Evolutionary conservation across 2,113 vertebrate species (phyloP).

Genomic region (Tetrax tetrax): DNA sequence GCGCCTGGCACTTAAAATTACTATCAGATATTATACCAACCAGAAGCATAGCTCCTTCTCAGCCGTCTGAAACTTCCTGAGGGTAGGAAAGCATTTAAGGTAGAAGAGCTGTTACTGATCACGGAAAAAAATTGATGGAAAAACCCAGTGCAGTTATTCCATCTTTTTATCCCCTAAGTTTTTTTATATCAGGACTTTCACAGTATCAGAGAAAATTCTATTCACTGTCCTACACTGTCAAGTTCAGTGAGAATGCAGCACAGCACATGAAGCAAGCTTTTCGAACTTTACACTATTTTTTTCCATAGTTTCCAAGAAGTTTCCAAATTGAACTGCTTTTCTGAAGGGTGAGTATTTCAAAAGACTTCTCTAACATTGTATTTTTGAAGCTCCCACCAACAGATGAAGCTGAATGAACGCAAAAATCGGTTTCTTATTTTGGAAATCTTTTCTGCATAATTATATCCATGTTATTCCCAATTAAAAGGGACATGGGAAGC

Average conservation of each 20-base stretch:
- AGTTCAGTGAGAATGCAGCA: background rate
- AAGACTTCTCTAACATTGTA: background rate
- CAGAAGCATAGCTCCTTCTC: background rate
- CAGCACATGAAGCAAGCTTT: background rate
- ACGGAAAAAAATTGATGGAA: background rate
- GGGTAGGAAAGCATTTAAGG: background rate
- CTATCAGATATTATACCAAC: background rate
- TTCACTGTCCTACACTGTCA: background rate
- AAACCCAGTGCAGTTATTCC: background rate
- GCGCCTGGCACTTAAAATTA: background rate
- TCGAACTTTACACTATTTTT: background rate
- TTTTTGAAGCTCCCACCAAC: background rate
- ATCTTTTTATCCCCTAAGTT: background rate
- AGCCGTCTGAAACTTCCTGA: background rate
- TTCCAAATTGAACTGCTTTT: background rate
- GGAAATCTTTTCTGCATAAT: background rate
- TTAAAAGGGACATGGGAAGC: background rate
- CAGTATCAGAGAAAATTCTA: background rate
- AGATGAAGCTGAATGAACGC: background rate
- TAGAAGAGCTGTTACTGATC: background rate
- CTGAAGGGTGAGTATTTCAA: background rate
- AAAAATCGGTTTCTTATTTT: background rate
- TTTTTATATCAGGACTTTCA: background rate
- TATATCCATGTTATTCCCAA: background rate
- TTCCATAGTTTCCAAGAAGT: background rate